Evolutionary conservation across 2,797 vertebrate species (phyloP), one percentile per base, ranked within the genome.

Genomic region (Gymnothorax reevesii): DNA sequence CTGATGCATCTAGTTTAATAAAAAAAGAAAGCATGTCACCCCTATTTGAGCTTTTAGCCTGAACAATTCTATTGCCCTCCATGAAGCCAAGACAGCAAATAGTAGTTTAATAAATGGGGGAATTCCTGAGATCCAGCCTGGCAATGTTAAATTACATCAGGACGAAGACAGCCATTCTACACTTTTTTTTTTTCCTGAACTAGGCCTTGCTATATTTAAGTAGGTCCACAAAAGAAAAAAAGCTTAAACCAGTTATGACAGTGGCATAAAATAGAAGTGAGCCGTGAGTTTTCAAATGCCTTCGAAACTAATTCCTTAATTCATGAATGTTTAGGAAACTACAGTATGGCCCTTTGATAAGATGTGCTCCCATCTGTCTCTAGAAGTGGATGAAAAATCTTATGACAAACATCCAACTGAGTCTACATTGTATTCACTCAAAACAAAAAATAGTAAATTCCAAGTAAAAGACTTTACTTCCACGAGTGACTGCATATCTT

Each of bases 251-350:
- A 54, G 77, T 54, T 20, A 80, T n/a, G 52, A 80, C 15, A 4
- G 33, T 80, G 77, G n/a, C 52, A 22, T 80, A 49, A 80, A 80
- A 55, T 20, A 55, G 52, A 80, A n/a, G 77, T 80, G 77, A 2
- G 15, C 22, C n/a, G 25, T 20, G 5, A 80, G 17, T 80, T 55
- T 54, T 7, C 10, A 22, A 80, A 55, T n/a, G 77, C 49, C 77
- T 80, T 55, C n/a, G n/a, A 55, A 80, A 80, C 77, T 54, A 80
- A 80, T 55, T 49, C 77, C 52, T 52, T 52, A 5, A 80, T 80
- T 80, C 77, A 80, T 52, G 55, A 80, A 55, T 20, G 52, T 10
- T 22, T 20, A 54, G 52, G 33, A 52, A 20, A 80, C n/a, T 52
- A 80, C 49, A 80, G 77, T 52, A 55, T 15, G 52, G 77, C 17